Base-by-base conservation (phyloP, 2,113 vertebrate species). In the Pungitius pungitius region DNA sequence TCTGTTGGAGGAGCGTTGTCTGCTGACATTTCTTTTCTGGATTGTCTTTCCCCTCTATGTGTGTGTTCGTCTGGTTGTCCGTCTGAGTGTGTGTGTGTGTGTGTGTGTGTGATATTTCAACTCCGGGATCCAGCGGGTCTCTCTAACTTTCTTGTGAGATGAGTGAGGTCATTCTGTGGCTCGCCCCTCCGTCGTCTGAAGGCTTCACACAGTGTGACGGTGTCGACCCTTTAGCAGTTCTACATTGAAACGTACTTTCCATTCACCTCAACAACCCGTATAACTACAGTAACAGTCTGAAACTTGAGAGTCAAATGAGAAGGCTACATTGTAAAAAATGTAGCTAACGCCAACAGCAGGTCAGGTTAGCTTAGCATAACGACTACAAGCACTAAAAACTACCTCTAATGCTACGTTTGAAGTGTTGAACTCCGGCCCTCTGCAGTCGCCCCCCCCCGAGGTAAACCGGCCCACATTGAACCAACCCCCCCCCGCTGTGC, bases 1-100 rank as follows among this genome's bases (percentile, higher is more conserved):
- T 75, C 60, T 80, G 78, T 80, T 75, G 81, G 69, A 69, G 73
- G 77, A 77, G 83, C 69, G 56, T 69, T 76, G 82, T 80, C 84
- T 77, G 75, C 67, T 82, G 76, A 83, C 69, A 77, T 80, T 75
- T 82, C n/a, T 26, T 55, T 30, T 66, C 42, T 59, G 14, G 18
- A 52, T 27, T 27, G 6, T 56, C 26, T 74, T 58, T 27, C 33
- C 15, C 30, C 24, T 20, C 39, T 62, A 7, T 37, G 1, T 45
- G 27, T 27, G 15, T 59, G 60, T 67, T 26, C 0, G 56, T 43
- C 47, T 64, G 60, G 17, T 69, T 33, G 26, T 35, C 22, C 15
- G 2, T 37, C 47, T 71, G n/a, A n/a, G 49, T 71, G 6, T 47
- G 49, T 47, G 18, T 73, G 68, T 39, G 2, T 57, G 3, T 58